Percentiles rank a stretch among this genome's conserved stretches.
Evolutionary conservation across 2,797 vertebrate species (phyloP).

Genomic region (Melanotaenia nigrans): DNA sequence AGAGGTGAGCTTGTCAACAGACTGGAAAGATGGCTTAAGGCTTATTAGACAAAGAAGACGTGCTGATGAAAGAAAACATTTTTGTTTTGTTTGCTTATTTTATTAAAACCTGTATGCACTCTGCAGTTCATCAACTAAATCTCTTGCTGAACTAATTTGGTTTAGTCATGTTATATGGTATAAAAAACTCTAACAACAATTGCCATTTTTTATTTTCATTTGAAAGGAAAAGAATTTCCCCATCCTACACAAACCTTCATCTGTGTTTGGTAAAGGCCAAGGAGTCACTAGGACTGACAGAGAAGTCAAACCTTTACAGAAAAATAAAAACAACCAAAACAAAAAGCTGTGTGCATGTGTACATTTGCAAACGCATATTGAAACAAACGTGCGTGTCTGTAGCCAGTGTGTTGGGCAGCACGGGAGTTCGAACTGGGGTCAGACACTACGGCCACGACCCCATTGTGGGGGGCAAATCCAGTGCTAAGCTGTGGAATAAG

Average conservation of each 20-base stretch:
- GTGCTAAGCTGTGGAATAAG: constrained; percentile 89
- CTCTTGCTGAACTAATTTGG: neutral
- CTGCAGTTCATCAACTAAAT: neutral
- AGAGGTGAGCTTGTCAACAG: constrained; percentile 84
- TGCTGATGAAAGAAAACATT: no score
- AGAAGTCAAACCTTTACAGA: constrained; percentile 20
- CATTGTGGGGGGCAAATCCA: constrained; percentile 91
- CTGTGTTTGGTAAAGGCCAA: constrained; percentile 7
- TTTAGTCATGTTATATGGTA: neutral
- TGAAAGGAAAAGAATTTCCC: neutral
- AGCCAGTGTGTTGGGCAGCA: constrained; percentile 70
- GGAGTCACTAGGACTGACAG: constrained; percentile 2
- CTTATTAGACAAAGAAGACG: neutral
- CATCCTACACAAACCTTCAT: neutral
- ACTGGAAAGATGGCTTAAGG: neutral
- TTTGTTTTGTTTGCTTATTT: no score
- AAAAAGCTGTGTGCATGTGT: neutral
- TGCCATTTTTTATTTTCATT: neutral
- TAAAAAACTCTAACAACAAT: neutral
- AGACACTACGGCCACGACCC: constrained; percentile 85
- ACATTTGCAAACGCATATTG: constrained; percentile 12
- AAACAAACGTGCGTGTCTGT: constrained; percentile 66
- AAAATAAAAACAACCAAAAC: neutral
- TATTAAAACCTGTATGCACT: neutral
- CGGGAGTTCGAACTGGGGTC: constrained; percentile 85